Percentiles rank a stretch among this genome's conserved stretches.
phyloP scores from a whole-genome alignment of 2,888 invertebrate genomes.

The Amblyteles armatorius region DNA sequence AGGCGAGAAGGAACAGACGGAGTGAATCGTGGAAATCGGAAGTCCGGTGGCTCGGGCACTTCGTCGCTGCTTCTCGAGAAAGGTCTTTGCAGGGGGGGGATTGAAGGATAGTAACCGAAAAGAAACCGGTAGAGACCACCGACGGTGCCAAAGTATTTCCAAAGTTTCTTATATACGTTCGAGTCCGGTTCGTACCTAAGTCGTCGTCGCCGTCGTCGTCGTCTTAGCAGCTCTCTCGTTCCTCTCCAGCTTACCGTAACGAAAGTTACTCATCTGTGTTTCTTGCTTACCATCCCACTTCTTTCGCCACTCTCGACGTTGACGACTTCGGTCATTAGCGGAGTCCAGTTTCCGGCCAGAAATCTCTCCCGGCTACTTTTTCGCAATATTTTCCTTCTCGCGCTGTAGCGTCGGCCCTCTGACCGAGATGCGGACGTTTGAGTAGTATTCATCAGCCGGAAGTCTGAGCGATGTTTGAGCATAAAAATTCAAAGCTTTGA shows the following conservation, averaged over 20 bases:
- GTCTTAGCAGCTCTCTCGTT: constrained; percentile 25
- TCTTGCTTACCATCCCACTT: constrained; percentile 51
- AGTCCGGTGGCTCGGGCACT: constrained; percentile 57
- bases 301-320: constrained; percentile 53
- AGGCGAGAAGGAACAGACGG: constrained; percentile 7
- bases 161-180: constrained; percentile 69
- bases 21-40: constrained; percentile 57
- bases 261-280: constrained; percentile 63
- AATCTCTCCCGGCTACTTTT: constrained; percentile 34
- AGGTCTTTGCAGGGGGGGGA: constrained; percentile 1
- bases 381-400: constrained; percentile 20
- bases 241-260: constrained; percentile 44
- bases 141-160: constrained; percentile 64
- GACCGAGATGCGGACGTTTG: constrained; percentile 15
- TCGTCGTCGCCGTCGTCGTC: constrained; percentile 68
- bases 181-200: constrained; percentile 63
- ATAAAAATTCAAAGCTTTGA: constrained; percentile 20
- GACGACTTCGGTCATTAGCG: constrained; percentile 68
- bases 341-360: constrained; percentile 59
- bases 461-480: not conserved
- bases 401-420: constrained; percentile 19
- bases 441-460: not conserved
- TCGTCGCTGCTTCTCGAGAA: constrained; percentile 48
- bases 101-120: constrained; percentile 34
- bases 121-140: constrained; percentile 54